Percentiles rank a stretch among this genome's conserved stretches.
Conservation (phyloP, 2,113 vertebrate species). For the Strix aluco region DNA sequence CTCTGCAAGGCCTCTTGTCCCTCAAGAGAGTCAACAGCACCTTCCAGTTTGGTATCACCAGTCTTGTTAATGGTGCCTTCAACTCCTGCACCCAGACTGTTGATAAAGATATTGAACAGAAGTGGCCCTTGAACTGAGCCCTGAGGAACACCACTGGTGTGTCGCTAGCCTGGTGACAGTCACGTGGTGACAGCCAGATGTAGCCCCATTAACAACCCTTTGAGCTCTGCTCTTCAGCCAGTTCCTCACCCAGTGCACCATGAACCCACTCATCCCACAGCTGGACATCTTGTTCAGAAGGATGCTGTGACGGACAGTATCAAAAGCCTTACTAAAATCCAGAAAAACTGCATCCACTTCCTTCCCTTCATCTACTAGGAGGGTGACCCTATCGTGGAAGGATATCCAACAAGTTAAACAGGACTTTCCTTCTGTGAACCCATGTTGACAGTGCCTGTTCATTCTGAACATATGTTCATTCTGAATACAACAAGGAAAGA, state of each 20-base stretch:
- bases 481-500: neutral
- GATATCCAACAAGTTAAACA: neutral
- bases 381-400: neutral
- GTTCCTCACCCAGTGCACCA: neutral
- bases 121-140: neutral
- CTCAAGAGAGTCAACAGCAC: too few species aligned
- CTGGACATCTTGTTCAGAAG: too few species aligned
- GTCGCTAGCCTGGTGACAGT: too few species aligned
- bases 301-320: too few species aligned
- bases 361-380: too few species aligned
- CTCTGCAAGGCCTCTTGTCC: too few species aligned
- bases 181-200: too few species aligned
- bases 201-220: neutral
- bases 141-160: too few species aligned
- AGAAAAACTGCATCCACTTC: neutral
- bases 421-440: neutral
- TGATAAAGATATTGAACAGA: neutral
- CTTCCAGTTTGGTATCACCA: too few species aligned
- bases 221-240: neutral
- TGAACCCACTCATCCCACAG: too few species aligned
- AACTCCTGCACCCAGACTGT: too few species aligned
- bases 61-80: too few species aligned
- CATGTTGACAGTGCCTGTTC: neutral
- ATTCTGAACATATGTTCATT: neutral
- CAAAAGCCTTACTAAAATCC: neutral